Conservation (phyloP, 2,888 invertebrate genomes). For the Dryomyza anilis region DNA sequence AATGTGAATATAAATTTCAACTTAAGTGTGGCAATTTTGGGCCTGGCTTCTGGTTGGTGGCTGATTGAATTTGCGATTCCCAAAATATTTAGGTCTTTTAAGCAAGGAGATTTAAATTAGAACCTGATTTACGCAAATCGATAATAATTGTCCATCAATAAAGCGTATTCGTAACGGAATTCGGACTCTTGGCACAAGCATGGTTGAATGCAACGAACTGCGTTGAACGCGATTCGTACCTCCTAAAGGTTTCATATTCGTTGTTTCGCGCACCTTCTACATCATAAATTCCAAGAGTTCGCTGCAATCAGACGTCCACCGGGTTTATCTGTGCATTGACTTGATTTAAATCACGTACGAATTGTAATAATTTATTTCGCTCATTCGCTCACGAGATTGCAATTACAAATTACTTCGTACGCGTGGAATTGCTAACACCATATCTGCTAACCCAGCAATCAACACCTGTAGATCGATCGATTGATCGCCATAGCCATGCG, state of each 20-base stretch:
- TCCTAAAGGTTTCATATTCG: too few species aligned
- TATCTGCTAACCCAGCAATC: constrained; percentile 43
- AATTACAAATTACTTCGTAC: constrained; percentile 32
- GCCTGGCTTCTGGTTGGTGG: constrained; percentile 22
- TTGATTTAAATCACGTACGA: constrained; percentile 58
- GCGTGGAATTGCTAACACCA: background rate
- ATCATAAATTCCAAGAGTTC: background rate
- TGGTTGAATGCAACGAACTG: too few species aligned
- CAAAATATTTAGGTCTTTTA: too few species aligned
- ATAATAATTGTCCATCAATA: constrained; percentile 14
- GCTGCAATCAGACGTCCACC: constrained; percentile 1
- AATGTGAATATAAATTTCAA: constrained; percentile 18
- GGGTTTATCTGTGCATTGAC: constrained; percentile 22
- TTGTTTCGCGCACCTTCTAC: too few species aligned
- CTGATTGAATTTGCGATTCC: constrained; percentile 26
- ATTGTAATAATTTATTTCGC: constrained; percentile 57
- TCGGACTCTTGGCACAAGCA: background rate
- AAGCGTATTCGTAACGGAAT: constrained; percentile 25
- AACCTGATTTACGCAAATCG: constrained; percentile 27
- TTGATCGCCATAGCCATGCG: too few species aligned
- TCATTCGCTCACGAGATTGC: constrained; percentile 48
- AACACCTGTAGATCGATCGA: constrained; percentile 52
- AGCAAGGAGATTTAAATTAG: constrained; percentile 17
- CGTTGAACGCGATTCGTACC: too few species aligned
- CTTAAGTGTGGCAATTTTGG: constrained; percentile 9